Base-by-base conservation (phyloP, 2,888 invertebrate genomes). In the Anoncus sp. region DNA sequence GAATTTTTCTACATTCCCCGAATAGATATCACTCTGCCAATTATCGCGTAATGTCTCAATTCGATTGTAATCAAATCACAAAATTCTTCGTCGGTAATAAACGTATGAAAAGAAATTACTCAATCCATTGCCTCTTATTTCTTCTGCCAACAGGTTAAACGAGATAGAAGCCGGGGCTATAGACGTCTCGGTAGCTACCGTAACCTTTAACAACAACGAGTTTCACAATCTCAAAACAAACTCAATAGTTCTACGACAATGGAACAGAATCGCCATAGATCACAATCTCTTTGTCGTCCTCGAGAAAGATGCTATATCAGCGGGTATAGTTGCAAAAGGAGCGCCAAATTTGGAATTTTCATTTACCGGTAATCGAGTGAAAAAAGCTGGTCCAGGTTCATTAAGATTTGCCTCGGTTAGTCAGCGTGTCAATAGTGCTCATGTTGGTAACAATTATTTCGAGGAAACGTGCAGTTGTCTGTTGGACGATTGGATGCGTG, bases 181-280 rank as follows among this genome's bases (percentile, higher is more conserved):
- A 77, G 94, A 94, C 83, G 92, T 93, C 43, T 94, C 94, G 1
- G 94, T 94, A 3, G 95, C 94, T 5, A 92, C 92, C 5, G 93
- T 94, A 5, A 92, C 92, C 27, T 93, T 96, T 69, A 89, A 92
- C 76, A 92, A 94, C 87, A 95, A 94, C 88, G 92, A 93, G 83
- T 95, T 96, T 83, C 92, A 92, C 66, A 91, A 90, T 57, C 92
- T 96, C 45, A 92, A 92, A 69, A 91, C 92, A 10, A 92, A 92
- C 70, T 94, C 94, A n/a, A 93, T 96, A 70, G 92, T 92, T 24
- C 89, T 96, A n/a, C 92, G 93, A 43, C 93, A 94, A 9, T 95
- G 95, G 94, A 95, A 94, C 86, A 93, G 91, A 83, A 92, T 96
- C 31, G 89, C 91, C 57, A 93, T 96, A 84, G 93, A 94, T 81